A percentile compares a stretch with the other conserved stretches of the same genome.
phyloP scores from a whole-genome alignment of 2,888 invertebrate species.

The Nomada ruficornis region DNA sequence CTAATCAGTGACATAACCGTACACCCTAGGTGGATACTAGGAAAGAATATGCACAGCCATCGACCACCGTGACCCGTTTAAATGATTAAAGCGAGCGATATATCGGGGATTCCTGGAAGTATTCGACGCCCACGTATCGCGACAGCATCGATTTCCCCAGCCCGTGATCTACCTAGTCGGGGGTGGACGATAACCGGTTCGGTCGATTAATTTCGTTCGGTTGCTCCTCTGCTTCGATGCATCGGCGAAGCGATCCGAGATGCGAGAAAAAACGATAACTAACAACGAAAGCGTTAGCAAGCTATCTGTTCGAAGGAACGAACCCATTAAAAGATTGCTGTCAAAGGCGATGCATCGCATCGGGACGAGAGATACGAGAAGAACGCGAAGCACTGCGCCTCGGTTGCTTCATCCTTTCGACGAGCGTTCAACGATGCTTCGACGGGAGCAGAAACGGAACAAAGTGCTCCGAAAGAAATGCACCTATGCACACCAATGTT shows the following conservation, averaged over 20 bases:
- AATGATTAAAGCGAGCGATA: conserved; percentile 48
- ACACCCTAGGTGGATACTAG: neutral
- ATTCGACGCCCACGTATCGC: neutral
- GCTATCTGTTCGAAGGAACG: neutral
- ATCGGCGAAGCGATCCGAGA: neutral
- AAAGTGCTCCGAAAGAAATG: conserved; percentile 64
- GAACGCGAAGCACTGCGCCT: conserved; percentile 47
- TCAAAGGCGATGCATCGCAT: conserved; percentile 15
- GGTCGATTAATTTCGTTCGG: conserved; percentile 12
- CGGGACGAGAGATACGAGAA: conserved; percentile 1
- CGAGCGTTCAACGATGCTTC: conserved; percentile 69
- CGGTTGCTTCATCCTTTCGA: conserved; percentile 62
- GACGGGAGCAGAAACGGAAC: conserved; percentile 53
- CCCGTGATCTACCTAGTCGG: neutral
- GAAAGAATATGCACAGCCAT: conserved; percentile 52
- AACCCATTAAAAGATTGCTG: neutral
- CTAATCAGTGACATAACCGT: conserved; percentile 61
- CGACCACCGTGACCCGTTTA: conserved; percentile 53
- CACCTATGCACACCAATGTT: neutral
- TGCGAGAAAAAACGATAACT: neutral
- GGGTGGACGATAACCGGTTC: neutral
- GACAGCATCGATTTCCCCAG: conserved; percentile 11
- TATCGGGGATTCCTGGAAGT: conserved; percentile 40
- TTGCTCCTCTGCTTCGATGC: neutral
- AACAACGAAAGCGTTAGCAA: conserved; percentile 15